Conservation (phyloP, 2,797 vertebrate genomes). For the Agapornis canus region DNA sequence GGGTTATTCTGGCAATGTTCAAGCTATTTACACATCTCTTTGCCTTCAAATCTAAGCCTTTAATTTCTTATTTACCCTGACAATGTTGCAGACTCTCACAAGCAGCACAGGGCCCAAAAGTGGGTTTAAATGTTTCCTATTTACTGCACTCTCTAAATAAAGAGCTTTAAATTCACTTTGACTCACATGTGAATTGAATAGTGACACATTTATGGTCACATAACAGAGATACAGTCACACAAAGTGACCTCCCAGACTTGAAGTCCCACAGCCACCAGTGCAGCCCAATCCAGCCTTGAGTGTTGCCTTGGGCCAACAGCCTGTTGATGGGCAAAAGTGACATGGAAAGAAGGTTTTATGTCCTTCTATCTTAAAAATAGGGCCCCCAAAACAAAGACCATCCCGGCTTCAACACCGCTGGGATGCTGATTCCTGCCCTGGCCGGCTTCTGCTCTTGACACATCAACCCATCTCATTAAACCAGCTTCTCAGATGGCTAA, state of each 20-base stretch:
- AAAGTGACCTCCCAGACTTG: background rate
- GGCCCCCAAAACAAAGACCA: background rate
- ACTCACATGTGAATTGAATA: background rate
- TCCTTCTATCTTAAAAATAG: background rate
- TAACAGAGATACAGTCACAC: too few relatives aligned
- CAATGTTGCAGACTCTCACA: background rate
- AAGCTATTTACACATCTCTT: background rate
- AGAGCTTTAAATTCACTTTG: background rate
- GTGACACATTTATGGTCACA: background rate
- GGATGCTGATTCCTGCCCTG: background rate
- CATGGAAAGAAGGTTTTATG: background rate
- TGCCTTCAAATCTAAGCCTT: background rate
- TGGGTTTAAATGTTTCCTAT: background rate
- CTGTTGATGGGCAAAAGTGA: background rate
- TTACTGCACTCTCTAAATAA: background rate
- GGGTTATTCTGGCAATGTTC: too few relatives aligned
- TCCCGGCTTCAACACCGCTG: background rate
- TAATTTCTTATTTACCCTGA: background rate
- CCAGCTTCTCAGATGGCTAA: background rate
- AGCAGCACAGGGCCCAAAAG: background rate
- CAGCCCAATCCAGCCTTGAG: fast-evolving
- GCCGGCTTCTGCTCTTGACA: background rate
- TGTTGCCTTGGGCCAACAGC: background rate
- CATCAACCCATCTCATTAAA: background rate
- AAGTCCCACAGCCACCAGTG: too few relatives aligned